Percentiles rank a stretch among this genome's conserved stretches.
phyloP scores from a whole-genome alignment of 2,797 vertebrate species.

The Paguma larvata region DNA sequence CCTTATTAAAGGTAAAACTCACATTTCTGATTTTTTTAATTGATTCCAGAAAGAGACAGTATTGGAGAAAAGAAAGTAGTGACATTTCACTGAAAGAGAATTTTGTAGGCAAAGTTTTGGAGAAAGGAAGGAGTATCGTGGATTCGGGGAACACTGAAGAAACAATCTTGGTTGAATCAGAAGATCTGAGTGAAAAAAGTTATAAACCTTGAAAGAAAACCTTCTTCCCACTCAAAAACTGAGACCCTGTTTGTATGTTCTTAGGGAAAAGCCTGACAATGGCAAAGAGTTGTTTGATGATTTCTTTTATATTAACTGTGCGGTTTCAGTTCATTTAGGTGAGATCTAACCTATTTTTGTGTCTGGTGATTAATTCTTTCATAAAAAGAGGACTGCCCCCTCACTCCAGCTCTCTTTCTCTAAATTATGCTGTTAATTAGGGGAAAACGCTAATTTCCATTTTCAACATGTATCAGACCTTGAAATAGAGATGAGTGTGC shows the following conservation, averaged over 20 bases:
- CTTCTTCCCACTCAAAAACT: background rate
- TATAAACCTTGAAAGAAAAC: background rate
- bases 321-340: background rate
- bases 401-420: background rate
- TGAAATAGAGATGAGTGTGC: background rate
- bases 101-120: background rate
- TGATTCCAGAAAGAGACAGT: background rate
- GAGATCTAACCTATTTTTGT: slow-evolving; percentile 13
- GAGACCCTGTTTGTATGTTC: background rate
- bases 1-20: background rate
- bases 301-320: background rate
- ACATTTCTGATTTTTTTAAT: background rate
- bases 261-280: background rate
- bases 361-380: background rate
- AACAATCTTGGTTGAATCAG: background rate
- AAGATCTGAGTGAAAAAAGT: background rate
- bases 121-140: background rate
- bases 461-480: background rate
- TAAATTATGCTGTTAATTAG: slow-evolving; percentile 44
- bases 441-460: background rate
- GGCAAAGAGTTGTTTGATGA: background rate
- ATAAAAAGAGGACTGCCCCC: background rate
- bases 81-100: background rate
- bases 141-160: background rate
- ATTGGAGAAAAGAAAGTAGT: background rate